These are phyloP conservation scores for Emydura subglobosa DNA, from an alignment of 2,113 vertebrate genomes.

Conservation along the genomic window DNA sequence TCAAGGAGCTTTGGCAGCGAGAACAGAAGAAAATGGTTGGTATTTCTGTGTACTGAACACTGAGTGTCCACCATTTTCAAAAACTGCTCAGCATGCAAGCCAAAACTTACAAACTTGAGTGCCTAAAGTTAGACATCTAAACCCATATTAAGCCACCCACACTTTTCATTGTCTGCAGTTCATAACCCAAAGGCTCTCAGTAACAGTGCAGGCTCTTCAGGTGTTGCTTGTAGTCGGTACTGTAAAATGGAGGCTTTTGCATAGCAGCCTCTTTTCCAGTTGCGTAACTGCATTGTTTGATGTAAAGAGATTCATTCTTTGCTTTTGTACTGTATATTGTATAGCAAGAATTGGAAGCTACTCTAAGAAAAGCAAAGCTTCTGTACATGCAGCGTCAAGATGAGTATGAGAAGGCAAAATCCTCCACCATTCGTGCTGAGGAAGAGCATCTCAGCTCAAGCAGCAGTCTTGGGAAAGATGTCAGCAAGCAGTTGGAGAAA, in stretches of 20 bases:
- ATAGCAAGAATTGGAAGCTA: conserved; percentile 92
- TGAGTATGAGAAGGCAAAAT: conserved; percentile 95
- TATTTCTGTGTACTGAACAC: conserved; percentile 47
- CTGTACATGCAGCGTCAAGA: conserved; percentile 92
- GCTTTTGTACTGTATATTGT: conserved; percentile 3
- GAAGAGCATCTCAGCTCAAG: conserved; percentile 86
- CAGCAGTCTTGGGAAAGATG: conserved; percentile 79
- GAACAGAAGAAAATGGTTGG: conserved; percentile 96
- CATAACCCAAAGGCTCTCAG: background rate
- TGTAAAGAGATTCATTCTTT: background rate
- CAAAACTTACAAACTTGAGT: background rate
- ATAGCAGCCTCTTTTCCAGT: background rate
- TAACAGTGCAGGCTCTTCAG: background rate
- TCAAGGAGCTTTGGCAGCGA: conserved; percentile 98
- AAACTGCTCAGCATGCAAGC: background rate
- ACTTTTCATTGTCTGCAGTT: background rate
- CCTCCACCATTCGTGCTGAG: conserved; percentile 89
- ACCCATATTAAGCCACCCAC: background rate
- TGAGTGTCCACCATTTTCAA: background rate
- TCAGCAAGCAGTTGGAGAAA: conserved; percentile 91
- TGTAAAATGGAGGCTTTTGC: background rate
- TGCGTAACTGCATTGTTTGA: background rate
- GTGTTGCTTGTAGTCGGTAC: background rate
- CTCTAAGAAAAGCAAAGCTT: conserved; percentile 90
- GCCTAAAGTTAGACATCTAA: background rate